Conservation (phyloP, 64 coral and sea anemone genomes). For the Stylophora pistillata region DNA sequence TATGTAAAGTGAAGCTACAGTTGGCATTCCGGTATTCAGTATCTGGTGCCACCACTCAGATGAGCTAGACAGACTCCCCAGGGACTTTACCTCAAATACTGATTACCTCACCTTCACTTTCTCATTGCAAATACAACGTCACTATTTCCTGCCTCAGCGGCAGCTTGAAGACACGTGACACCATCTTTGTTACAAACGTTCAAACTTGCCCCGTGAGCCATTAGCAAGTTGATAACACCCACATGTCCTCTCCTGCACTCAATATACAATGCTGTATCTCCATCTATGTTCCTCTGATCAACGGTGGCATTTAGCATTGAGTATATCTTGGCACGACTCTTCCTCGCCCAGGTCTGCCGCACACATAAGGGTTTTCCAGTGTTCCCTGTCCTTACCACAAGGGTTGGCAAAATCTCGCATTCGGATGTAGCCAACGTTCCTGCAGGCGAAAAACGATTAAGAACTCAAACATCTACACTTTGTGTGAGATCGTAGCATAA, state of each 20-base stretch:
- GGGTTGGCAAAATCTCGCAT: slow-evolving; percentile 59
- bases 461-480: too few relatives aligned
- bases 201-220: slow-evolving; percentile 61
- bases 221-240: slow-evolving; percentile 53
- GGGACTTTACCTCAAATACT: not conserved
- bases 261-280: slow-evolving; percentile 71
- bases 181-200: slow-evolving; percentile 37
- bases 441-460: not conserved
- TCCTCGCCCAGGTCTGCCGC: slow-evolving; percentile 45
- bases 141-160: slow-evolving; percentile 36
- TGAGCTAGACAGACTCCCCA: too few relatives aligned
- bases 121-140: slow-evolving; percentile 67
- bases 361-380: slow-evolving; percentile 84
- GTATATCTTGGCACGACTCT: slow-evolving; percentile 23
- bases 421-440: slow-evolving; percentile 63
- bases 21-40: too few relatives aligned
- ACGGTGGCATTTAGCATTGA: slow-evolving; percentile 16
- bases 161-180: slow-evolving; percentile 60
- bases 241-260: slow-evolving; percentile 57
- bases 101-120: slow-evolving; percentile 84
- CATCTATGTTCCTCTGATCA: slow-evolving; percentile 52
- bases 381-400: slow-evolving; percentile 32
- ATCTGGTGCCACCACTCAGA: too few relatives aligned
- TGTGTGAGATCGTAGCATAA: too few relatives aligned
- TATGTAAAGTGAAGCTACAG: too few relatives aligned